phyloP scores from a whole-genome alignment of 2,113 vertebrate species.

The Mungos mungo region DNA sequence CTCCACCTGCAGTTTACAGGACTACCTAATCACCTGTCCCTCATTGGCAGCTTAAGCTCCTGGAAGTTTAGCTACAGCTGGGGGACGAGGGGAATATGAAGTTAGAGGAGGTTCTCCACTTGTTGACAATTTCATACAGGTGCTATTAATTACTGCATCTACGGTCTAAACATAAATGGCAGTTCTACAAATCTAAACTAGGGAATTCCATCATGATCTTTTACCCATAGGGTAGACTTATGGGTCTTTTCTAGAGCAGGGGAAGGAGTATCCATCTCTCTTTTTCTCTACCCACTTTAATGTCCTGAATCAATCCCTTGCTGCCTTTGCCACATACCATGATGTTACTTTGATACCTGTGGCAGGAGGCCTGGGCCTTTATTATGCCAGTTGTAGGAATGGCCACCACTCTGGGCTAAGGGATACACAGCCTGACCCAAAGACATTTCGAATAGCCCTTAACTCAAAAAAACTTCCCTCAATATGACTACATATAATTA shows the following conservation, averaged over 20 bases:
- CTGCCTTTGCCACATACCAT: background rate
- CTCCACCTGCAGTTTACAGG: background rate
- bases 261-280: no score
- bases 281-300: background rate
- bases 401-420: accelerated
- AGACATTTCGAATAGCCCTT: background rate
- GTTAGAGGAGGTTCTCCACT: background rate
- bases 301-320: background rate
- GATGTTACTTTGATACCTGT: no score
- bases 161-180: background rate
- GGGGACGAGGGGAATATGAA: background rate
- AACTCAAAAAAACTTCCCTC: background rate
- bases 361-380: background rate
- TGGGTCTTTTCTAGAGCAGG: background rate
- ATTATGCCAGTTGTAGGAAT: background rate
- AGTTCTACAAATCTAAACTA: background rate
- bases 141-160: background rate
- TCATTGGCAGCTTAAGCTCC: background rate
- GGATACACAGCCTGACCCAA: background rate
- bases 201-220: background rate
- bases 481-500: background rate
- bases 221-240: background rate
- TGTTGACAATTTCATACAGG: background rate
- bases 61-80: background rate
- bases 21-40: background rate